phyloP scores from a whole-genome alignment of 2,888 invertebrate species.

The Scelioninae gen. 2 region DNA sequence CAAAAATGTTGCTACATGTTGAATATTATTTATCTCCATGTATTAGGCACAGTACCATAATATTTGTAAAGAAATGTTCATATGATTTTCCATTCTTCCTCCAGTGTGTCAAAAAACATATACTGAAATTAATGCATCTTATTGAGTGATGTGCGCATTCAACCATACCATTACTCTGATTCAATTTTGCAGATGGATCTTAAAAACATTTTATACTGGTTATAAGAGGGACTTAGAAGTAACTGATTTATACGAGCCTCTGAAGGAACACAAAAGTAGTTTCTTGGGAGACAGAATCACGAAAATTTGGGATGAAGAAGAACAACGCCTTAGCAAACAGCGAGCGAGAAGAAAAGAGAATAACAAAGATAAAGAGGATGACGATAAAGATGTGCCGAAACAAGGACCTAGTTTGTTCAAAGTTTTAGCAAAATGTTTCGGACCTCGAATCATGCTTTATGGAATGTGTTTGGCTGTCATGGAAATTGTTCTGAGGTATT shows the following conservation, averaged over 20 bases:
- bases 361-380: slow-evolving; percentile 31
- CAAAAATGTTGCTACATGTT: too few relatives aligned
- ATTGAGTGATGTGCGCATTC: too few relatives aligned
- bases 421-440: slow-evolving; percentile 80
- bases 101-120: too few relatives aligned
- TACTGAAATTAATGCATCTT: too few relatives aligned
- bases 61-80: too few relatives aligned
- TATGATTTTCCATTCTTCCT: too few relatives aligned
- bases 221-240: slow-evolving; percentile 81
- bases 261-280: slow-evolving; percentile 83
- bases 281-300: slow-evolving; percentile 80
- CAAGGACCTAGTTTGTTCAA: slow-evolving; percentile 79
- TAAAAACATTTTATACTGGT: slow-evolving; percentile 83
- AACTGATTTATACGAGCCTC: slow-evolving; percentile 81
- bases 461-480: slow-evolving; percentile 80
- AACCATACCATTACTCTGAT: too few relatives aligned
- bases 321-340: slow-evolving; percentile 63
- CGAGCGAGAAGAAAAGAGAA: slow-evolving; percentile 42
- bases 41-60: too few relatives aligned
- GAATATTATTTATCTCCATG: too few relatives aligned
- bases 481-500: slow-evolving; percentile 79
- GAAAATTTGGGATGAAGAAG: slow-evolving; percentile 79
- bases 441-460: slow-evolving; percentile 79
- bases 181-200: slow-evolving; percentile 80
- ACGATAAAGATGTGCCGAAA: slow-evolving; percentile 41